Evolutionary conservation across 2,113 vertebrate genomes (phyloP).

Genomic region (Pachycephala philippinensis): DNA sequence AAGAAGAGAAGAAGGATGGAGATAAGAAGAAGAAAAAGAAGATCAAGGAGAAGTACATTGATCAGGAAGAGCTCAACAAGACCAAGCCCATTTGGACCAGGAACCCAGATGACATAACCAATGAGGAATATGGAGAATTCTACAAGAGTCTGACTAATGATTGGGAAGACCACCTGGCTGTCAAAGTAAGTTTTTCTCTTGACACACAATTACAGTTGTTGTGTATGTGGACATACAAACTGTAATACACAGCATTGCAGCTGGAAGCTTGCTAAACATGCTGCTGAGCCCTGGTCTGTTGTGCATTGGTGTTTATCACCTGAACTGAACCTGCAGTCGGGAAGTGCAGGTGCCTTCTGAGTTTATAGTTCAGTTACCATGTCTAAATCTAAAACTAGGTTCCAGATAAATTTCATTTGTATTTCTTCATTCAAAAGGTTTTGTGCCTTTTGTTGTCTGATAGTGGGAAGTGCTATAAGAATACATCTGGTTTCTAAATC

Average conservation of each 20-base stretch:
- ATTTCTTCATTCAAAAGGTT: accelerated
- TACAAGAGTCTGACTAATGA: slow-evolving; percentile 93
- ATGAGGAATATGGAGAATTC: slow-evolving; percentile 93
- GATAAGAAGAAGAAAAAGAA: slow-evolving; percentile 82
- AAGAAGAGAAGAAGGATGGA: slow-evolving; percentile 80
- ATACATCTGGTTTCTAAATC: accelerated
- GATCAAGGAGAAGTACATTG: slow-evolving; percentile 80
- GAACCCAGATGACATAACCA: slow-evolving; percentile 93
- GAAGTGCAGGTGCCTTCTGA: accelerated
- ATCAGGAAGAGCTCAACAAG: slow-evolving; percentile 74
- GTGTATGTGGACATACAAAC: accelerated
- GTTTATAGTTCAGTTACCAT: accelerated
- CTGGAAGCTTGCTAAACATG: accelerated
- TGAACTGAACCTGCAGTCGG: accelerated
- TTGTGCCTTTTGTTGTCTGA: not conserved
- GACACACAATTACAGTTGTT: accelerated
- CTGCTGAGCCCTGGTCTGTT: accelerated
- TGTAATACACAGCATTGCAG: accelerated
- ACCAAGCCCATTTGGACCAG: slow-evolving; percentile 89
- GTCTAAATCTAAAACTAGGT: accelerated
- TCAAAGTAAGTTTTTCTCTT: slow-evolving; percentile 68
- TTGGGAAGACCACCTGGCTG: slow-evolving; percentile 85
- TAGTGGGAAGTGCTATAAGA: not conserved
- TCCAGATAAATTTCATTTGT: accelerated
- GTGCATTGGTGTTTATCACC: accelerated